A percentile compares a stretch with the other conserved stretches of the same genome.
Evolutionary conservation across 2,888 invertebrate genomes (phyloP).

Genomic region (Liodrosophila aerea): DNA sequence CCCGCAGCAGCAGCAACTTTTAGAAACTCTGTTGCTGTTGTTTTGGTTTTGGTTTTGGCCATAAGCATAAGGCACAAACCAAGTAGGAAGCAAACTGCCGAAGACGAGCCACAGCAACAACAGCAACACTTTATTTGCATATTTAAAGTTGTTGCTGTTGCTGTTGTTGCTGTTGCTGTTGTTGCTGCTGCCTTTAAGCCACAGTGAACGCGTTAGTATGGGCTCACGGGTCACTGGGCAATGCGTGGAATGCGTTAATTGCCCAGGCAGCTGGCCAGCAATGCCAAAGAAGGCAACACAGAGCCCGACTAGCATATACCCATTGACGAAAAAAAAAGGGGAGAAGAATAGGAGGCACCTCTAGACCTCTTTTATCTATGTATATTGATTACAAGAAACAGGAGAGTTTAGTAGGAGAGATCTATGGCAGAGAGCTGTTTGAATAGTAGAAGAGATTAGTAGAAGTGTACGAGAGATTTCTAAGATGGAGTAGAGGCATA

Average conservation of each 20-base stretch:
- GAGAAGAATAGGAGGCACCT: too few relatives aligned
- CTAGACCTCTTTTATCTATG: too few relatives aligned
- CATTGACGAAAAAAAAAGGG: too few relatives aligned
- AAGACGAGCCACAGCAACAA: constrained; percentile 18
- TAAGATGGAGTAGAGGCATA: too few relatives aligned
- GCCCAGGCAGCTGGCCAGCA: constrained; percentile 52
- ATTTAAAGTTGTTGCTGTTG: constrained; percentile 17
- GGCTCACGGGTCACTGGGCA: constrained; percentile 47
- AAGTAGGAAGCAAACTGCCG: constrained; percentile 37
- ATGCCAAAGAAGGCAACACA: constrained; percentile 14
- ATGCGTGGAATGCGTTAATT: constrained; percentile 72
- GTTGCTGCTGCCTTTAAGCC: not conserved
- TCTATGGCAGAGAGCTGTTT: too few relatives aligned
- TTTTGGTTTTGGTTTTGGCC: constrained; percentile 33
- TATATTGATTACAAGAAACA: too few relatives aligned
- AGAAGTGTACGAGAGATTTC: too few relatives aligned
- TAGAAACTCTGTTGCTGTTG: constrained; percentile 54
- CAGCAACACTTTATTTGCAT: constrained; percentile 59
- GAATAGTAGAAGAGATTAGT: too few relatives aligned
- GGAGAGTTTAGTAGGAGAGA: too few relatives aligned
- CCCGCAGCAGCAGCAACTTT: constrained; percentile 55
- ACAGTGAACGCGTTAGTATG: not conserved
- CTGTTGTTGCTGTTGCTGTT: too few relatives aligned
- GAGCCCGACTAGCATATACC: constrained; percentile 2
- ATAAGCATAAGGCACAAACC: constrained; percentile 52